phyloP scores from a whole-genome alignment of 2,888 invertebrate species.

The Antitype chi region DNA sequence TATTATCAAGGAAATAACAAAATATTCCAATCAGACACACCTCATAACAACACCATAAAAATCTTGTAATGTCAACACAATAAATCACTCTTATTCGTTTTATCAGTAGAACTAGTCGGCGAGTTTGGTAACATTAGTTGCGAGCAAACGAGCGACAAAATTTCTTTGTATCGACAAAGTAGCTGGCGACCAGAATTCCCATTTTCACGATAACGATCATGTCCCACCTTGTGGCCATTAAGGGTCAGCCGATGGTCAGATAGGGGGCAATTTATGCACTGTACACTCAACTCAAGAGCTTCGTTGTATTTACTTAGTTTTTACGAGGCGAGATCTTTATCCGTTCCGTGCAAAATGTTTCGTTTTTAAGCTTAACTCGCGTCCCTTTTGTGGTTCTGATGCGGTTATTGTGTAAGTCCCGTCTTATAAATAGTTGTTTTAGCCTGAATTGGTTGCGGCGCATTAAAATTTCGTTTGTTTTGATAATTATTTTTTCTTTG shows the following conservation, averaged over 20 bases:
- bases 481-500: constrained; percentile 1
- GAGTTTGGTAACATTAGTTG: constrained; percentile 73
- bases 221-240: constrained; percentile 88
- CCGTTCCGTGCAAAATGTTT: constrained; percentile 80
- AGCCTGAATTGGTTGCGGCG: constrained; percentile 36
- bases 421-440: constrained; percentile 49
- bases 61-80: constrained; percentile 64
- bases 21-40: constrained; percentile 48
- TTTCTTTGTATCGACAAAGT: constrained; percentile 86
- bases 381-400: constrained; percentile 64
- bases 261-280: constrained; percentile 88
- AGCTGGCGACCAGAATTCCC: constrained; percentile 81
- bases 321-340: constrained; percentile 83
- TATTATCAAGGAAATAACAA: constrained; percentile 30
- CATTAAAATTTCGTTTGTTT: constrained; percentile 31
- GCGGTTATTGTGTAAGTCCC: constrained; percentile 61
- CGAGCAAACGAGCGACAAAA: constrained; percentile 83
- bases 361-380: constrained; percentile 66
- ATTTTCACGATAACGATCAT: constrained; percentile 87
- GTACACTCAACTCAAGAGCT: constrained; percentile 85
- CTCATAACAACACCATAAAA: constrained; percentile 57
- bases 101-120: constrained; percentile 65
- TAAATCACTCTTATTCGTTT: constrained; percentile 70
- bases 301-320: constrained; percentile 83
- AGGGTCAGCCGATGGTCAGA: constrained; percentile 88